phyloP scores from a whole-genome alignment of 2,113 vertebrate genomes.

The Myrmecophaga tridactyla region DNA sequence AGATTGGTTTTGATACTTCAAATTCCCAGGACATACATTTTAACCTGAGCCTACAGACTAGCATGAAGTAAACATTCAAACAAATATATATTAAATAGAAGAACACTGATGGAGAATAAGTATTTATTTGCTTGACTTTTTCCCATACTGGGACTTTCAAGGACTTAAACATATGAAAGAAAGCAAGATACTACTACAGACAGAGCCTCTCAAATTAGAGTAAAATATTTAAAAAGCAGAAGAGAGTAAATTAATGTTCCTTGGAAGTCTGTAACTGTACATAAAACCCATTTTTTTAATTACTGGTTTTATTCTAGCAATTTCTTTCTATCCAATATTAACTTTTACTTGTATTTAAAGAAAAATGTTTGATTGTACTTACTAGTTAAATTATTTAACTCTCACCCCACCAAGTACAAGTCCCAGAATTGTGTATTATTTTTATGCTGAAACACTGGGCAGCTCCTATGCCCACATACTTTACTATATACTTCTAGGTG shows the following conservation, averaged over 20 bases:
- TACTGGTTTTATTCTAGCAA: not conserved
- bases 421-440: not conserved
- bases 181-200: not conserved
- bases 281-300: not conserved
- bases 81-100: not conserved
- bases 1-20: too few species aligned
- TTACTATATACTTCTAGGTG: not conserved
- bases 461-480: not conserved
- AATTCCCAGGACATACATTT: not conserved
- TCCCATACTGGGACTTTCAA: not conserved
- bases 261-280: not conserved
- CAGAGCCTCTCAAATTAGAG: not conserved
- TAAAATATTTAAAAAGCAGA: not conserved
- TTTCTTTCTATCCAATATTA: not conserved
- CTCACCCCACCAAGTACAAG: not conserved
- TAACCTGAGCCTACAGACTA: not conserved
- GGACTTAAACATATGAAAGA: not conserved
- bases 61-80: not conserved
- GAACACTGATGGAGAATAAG: not conserved
- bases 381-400: not conserved
- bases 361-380: not conserved
- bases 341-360: not conserved
- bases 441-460: not conserved
- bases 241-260: not conserved
- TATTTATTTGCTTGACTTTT: not conserved